These are phyloP conservation scores for Tupiocoris notatus DNA, from an alignment of 2,888 invertebrate genomes.

Conservation along the genomic window DNA sequence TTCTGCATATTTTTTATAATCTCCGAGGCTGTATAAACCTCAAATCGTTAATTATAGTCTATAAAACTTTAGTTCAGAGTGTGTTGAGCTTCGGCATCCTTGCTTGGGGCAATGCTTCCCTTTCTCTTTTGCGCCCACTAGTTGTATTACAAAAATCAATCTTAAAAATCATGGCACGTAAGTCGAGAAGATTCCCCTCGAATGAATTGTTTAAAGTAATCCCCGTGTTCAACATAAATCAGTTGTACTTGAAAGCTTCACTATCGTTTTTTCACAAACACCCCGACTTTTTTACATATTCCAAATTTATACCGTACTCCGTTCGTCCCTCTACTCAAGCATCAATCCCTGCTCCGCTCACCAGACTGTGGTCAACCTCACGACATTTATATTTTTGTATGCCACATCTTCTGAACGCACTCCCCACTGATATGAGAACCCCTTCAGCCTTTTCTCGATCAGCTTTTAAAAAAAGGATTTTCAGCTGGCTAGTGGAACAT, in stretches of 20 bases:
- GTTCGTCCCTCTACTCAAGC: not conserved
- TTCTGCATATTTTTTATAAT: not conserved
- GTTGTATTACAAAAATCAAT: not conserved
- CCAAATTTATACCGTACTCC: not conserved
- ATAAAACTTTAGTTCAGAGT: conserved; percentile 6
- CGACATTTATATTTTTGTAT: not conserved
- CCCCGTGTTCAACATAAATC: not conserved
- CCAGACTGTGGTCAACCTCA: not conserved
- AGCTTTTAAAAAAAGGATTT: not conserved
- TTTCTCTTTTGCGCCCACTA: too few relatives aligned
- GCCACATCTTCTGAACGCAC: not conserved
- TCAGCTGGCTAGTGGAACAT: too few relatives aligned
- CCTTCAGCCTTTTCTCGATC: not conserved
- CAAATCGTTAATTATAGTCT: not conserved
- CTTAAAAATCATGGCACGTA: not conserved
- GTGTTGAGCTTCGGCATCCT: conserved; percentile 2
- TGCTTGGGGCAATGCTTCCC: conserved; percentile 24
- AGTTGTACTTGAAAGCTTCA: not conserved
- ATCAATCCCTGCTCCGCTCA: not conserved
- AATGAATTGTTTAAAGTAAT: not conserved
- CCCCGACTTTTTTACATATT: not conserved
- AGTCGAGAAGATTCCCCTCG: not conserved
- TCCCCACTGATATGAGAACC: not conserved
- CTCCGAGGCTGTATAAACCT: not conserved
- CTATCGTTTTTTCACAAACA: not conserved